A percentile compares a stretch with the other conserved stretches of the same genome.
Evolutionary conservation across 2,888 invertebrate species (phyloP).

Genomic region (Holacanthella duospinosa): DNA sequence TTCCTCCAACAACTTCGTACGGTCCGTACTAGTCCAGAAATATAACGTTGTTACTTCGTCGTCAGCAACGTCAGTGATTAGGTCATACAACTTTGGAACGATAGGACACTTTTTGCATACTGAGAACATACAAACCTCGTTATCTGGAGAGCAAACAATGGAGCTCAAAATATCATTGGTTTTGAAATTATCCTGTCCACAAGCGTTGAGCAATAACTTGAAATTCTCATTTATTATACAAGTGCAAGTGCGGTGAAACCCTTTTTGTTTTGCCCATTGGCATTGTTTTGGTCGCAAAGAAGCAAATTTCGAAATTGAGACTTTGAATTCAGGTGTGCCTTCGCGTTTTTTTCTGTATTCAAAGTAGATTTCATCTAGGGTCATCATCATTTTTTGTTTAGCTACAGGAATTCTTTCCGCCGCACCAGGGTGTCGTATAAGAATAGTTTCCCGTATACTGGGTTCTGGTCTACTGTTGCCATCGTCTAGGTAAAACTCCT

Average conservation of each 20-base stretch:
- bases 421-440: not conserved
- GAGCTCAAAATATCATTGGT: not conserved
- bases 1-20: not conserved
- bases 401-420: not conserved
- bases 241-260: not conserved
- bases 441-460: not conserved
- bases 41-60: not conserved
- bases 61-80: not conserved
- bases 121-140: not conserved
- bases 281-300: not conserved
- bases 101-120: not conserved
- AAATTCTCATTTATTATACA: not conserved
- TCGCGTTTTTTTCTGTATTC: not conserved
- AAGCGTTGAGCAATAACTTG: not conserved
- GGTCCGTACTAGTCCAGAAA: not conserved
- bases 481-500: not conserved
- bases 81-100: not conserved
- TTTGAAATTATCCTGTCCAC: not conserved
- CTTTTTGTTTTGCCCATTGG: not conserved
- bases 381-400: not conserved
- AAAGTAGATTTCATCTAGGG: not conserved
- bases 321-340: not conserved
- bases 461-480: not conserved
- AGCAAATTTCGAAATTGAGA: not conserved
- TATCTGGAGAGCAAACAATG: not conserved